A percentile compares a stretch with the other conserved stretches of the same genome.
Evolutionary conservation across 2,888 invertebrate genomes (phyloP).

Genomic region (Diarsia brunnea): DNA sequence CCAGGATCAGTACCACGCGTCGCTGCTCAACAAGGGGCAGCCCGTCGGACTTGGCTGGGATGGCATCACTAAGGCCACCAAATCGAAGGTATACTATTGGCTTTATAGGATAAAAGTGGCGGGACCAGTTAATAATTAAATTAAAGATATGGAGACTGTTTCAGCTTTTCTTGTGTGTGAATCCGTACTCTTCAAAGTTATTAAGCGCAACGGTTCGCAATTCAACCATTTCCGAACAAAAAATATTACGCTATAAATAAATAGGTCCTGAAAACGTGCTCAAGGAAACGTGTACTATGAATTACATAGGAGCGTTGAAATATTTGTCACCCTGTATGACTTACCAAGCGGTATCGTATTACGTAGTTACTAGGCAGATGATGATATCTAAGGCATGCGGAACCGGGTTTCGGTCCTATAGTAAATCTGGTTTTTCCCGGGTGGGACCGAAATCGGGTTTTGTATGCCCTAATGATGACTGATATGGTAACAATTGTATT

Average conservation of each 20-base stretch:
- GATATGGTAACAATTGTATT: neutral
- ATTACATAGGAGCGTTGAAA: neutral
- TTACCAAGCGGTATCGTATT: too few relatives aligned
- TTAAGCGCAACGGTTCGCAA: too few relatives aligned
- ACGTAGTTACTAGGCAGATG: too few relatives aligned
- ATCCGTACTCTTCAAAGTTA: neutral
- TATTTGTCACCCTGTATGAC: neutral
- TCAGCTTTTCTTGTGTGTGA: neutral
- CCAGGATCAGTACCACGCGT: constrained; percentile 99
- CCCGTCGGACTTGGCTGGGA: constrained; percentile 98
- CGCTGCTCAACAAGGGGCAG: constrained; percentile 97
- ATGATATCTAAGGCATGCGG: neutral
- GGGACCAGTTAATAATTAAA: neutral
- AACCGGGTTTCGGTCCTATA: too few relatives aligned
- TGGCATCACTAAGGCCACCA: constrained; percentile 98
- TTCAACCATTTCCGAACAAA: too few relatives aligned
- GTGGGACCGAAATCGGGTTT: too few relatives aligned
- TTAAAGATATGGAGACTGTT: neutral
- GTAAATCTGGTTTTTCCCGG: too few relatives aligned
- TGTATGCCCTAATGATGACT: too few relatives aligned
- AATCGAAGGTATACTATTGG: constrained; percentile 92
- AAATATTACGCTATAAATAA: too few relatives aligned
- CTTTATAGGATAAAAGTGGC: neutral
- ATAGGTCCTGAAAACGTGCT: neutral
- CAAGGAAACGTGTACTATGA: neutral